Base-by-base conservation (phyloP, 2,888 invertebrate species). In the Drosophila cracens region DNA sequence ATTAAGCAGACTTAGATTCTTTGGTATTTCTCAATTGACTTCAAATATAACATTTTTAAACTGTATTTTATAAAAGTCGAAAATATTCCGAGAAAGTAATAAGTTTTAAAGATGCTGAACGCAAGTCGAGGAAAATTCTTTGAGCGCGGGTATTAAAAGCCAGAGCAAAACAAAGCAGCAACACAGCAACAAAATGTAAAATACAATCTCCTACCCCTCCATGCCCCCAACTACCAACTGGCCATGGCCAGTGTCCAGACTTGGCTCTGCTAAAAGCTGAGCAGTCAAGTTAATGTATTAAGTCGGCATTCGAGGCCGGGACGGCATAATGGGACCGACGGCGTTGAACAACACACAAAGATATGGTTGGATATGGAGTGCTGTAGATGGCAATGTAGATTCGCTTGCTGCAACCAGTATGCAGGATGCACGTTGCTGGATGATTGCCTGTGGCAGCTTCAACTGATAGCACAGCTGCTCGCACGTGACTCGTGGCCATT, bases 201-300 rank as follows among this genome's bases (percentile, higher is more conserved):
- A 56, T 29, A 40, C n/a, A 27, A 18, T 10, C 10, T 18, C 13
- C 13, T n/a, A 1, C 10, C 2, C 13, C 53, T 1, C 11, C 29
- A 29, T 7, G 16, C 13, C n/a, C 0, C n/a, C 25, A 52, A 11
- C 29, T 2, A 4, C 25, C 51, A 31, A 38, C 18, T 21, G 7
- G 13, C 7, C 46, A 13, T 11, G 27, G 49, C 7, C 38, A 29
- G 21, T 13, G 27, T 29, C 38, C 48, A 38, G 33, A 38, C 33
- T 36, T 18, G 29, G 46, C 53, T 36, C 46, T 33, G 46, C 31
- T 46, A 53, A 67, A 48, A 68, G 66, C 66, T 69, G 49, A 71
- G 43, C 53, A 61, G 36, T 61, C 54, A 56, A 72, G 70, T 56
- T 56, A 31, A 33, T 40, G 71, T 71, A 61, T 61, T 72, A 71